Base-by-base conservation (phyloP, 2,888 invertebrate species). In the Coleophora flavipennella region DNA sequence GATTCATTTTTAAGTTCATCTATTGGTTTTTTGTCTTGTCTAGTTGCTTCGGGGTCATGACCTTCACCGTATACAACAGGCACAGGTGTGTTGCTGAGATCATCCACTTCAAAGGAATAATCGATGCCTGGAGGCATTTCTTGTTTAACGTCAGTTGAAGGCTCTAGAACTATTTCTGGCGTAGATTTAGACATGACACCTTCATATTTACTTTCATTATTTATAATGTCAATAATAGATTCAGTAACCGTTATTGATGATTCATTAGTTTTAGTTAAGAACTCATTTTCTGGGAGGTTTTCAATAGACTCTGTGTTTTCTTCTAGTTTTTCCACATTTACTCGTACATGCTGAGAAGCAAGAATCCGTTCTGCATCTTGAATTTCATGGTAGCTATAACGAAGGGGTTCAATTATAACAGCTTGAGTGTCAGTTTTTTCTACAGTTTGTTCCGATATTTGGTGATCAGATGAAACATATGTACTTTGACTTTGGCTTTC, bases 41-140 rank as follows among this genome's bases (percentile, higher is more conserved):
- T 29, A 29, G 4, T 2, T 29, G n/a, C 29, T 7, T 11, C 29
- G 10, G 10, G 29, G 10, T 29, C 33, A 33, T 41, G 45, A 27
- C 37, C 35, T 33, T 45, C 53, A 10, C 59, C 68, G 40, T 65
- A 68, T 11, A 59, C 62, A 10, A 66, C 52, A 11, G 44, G 40
- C 8, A 67, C 48, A 26, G 68, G 68, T 10, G 63, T 62, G 35
- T 68, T 64, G 44, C 55, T 56, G 8, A 67, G 53, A 46, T 67
- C 67, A 42, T 67, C 67, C 7, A 67, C 67, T 50, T 68, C 64
- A 47, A 65, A 67, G 1, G 67, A 60, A 39, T 50, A 54, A 11
- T 49, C 53, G 39, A 64, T 51, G 20, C 6, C 20, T 20, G 20
- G 20, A 4, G 3, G 20, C 20, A 20, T 20, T 20, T 20, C 20